Base-by-base conservation (phyloP, 2,797 vertebrate species). In the Myotis myotis region DNA sequence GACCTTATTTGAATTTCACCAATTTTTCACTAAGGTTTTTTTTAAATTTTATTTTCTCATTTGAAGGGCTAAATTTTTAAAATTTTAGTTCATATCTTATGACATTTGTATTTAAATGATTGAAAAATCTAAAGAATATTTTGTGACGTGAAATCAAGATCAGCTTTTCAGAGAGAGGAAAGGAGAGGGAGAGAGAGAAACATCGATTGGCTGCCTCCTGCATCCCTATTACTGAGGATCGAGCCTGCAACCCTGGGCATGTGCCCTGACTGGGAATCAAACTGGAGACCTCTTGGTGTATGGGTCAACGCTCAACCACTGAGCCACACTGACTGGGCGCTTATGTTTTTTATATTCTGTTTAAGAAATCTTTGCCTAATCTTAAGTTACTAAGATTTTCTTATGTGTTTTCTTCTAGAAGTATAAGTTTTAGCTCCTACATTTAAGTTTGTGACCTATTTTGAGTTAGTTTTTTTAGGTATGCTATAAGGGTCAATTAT, bases 41-140 rank as follows among this genome's bases (percentile, higher is more conserved):
- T 92, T 38, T 70, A 49, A 72, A 3, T 80, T 91, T 87, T 53
- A 15, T 62, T 92, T 79, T 83, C 25, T 68, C 23, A 84, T 64
- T 89, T 87, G 15, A 78, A 85, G 28, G 94, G 17, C 76, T 75
- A 41, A 92, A n/a, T 10, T 49, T 94, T 94, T 78, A 19, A 92
- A 87, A 55, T 84, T 68, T 87, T 93, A 51, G 22, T 62, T 93
- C 10, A 7, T 83, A 66, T 92, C 86, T 88, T 66, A 76, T 78
- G 28, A 92, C 68, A 76, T 57, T 90, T 87, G 19, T 89, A 36
- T 82, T 91, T 95, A 87, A 87, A 53, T 89, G 25, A 16, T 51
- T 93, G 5, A 86, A 89, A 89, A 91, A 78, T 72, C 36, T 47
- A 72, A 78, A 87, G 23, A 70, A 64, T 72, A 68, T 84, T 57